phyloP scores from a whole-genome alignment of 2,797 vertebrate genomes.

The Enteromius viviparus region DNA sequence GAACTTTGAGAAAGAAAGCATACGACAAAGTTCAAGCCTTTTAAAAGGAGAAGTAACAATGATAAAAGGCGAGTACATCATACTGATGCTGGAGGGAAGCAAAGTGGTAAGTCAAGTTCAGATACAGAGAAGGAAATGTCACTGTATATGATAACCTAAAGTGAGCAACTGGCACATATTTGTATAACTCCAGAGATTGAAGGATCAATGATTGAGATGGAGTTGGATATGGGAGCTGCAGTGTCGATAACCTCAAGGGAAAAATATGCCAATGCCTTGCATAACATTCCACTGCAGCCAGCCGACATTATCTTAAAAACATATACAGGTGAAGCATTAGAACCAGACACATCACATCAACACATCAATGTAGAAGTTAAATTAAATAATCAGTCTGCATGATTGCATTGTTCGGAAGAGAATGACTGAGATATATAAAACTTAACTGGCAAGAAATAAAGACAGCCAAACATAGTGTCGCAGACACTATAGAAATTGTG shows the following conservation, averaged over 20 bases:
- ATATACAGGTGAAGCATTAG: background rate
- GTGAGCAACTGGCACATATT: too few species aligned
- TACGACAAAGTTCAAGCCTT: background rate
- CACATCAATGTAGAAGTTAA: background rate
- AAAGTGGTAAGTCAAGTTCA: background rate
- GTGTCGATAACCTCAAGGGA: background rate
- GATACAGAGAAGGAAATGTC: slow-evolving; percentile 11
- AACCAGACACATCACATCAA: background rate
- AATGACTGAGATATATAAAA: background rate
- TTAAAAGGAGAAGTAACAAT: background rate
- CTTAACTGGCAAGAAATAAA: background rate
- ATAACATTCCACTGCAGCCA: background rate
- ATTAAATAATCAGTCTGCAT: too few species aligned
- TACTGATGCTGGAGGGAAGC: background rate
- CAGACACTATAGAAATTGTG: background rate
- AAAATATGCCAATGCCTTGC: background rate
- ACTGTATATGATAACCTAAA: background rate
- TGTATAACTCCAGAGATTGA: background rate
- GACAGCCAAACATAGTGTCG: background rate
- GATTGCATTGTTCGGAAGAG: background rate
- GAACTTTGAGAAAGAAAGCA: too few species aligned
- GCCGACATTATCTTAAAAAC: background rate
- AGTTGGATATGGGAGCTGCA: background rate
- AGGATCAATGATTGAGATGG: background rate
- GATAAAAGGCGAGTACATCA: background rate